phyloP scores from a whole-genome alignment of 2,888 invertebrate species.

The Endotricha flammealis region DNA sequence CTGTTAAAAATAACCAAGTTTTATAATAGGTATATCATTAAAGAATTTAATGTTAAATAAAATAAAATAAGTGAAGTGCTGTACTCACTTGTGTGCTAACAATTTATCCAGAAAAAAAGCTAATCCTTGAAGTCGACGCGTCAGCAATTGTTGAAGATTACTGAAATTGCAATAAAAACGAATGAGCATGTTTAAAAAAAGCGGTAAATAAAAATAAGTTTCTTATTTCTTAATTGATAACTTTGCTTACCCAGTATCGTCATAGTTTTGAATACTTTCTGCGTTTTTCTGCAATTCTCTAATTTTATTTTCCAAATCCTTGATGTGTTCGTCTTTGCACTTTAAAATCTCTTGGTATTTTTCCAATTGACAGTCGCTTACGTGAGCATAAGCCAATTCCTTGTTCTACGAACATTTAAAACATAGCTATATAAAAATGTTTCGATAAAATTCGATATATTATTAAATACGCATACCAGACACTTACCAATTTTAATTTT shows the following conservation, averaged over 20 bases:
- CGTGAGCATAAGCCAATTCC: constrained; percentile 58
- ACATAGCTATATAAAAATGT: constrained; percentile 6
- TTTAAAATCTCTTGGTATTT: constrained; percentile 69
- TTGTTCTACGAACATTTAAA: constrained; percentile 65
- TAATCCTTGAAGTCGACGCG: constrained; percentile 80
- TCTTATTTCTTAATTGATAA: too few species aligned
- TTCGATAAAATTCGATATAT: not conserved
- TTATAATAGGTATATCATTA: too few species aligned
- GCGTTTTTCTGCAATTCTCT: constrained; percentile 55
- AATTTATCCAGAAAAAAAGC: constrained; percentile 82
- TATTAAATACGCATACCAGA: too few species aligned
- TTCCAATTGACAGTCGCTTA: constrained; percentile 62
- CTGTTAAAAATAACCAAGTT: constrained; percentile 33
- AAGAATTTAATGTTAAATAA: too few species aligned
- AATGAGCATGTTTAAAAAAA: not conserved
- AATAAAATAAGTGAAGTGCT: not conserved
- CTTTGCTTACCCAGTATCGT: constrained; percentile 47
- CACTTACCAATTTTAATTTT: constrained; percentile 58
- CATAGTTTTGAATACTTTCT: constrained; percentile 46
- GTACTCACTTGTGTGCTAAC: constrained; percentile 77
- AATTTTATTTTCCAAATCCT: constrained; percentile 67
- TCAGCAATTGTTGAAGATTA: constrained; percentile 72
- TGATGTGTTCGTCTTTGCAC: constrained; percentile 76
- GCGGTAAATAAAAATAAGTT: too few species aligned
- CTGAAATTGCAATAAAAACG: constrained; percentile 46